These are phyloP conservation scores for Vulpes lagopus DNA, from an alignment of 2,113 vertebrate genomes.

Conservation along the genomic window DNA sequence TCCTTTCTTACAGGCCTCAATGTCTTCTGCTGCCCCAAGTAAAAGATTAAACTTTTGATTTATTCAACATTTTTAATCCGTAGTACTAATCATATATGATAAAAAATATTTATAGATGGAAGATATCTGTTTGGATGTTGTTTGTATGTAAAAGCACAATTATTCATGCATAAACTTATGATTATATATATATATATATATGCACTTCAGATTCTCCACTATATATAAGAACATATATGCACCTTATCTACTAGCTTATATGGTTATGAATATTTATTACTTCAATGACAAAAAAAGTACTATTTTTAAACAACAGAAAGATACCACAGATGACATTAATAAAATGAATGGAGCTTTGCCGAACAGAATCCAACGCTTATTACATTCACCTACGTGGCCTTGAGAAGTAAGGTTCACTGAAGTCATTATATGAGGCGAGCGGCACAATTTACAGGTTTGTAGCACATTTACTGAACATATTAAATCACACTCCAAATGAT, in stretches of 20 bases:
- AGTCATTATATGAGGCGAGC: neutral
- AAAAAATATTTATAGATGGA: neutral
- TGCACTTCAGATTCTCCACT: neutral
- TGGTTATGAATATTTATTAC: neutral
- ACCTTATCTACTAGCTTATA: neutral
- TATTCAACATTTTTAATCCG: neutral
- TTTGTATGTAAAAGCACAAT: neutral
- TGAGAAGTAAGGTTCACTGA: neutral
- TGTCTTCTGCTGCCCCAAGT: neutral
- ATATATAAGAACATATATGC: neutral
- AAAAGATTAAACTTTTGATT: neutral
- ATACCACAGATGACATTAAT: neutral
- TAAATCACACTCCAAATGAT: slow-evolving; percentile 32
- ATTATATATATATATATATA: neutral
- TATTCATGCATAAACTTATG: neutral
- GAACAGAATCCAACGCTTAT: neutral
- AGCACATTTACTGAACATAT: slow-evolving; percentile 11
- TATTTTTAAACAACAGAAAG: slow-evolving; percentile 35
- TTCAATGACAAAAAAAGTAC: neutral
- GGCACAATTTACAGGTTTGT: neutral
- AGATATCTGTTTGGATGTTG: neutral
- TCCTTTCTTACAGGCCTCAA: neutral
- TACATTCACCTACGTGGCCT: neutral
- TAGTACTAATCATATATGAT: neutral
- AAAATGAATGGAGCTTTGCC: slow-evolving; percentile 18